A percentile compares a stretch with the other conserved stretches of the same genome.
These are phyloP conservation scores for Colostygia pectinataria DNA, from an alignment of 2,888 invertebrate species.

Conservation along the genomic window DNA sequence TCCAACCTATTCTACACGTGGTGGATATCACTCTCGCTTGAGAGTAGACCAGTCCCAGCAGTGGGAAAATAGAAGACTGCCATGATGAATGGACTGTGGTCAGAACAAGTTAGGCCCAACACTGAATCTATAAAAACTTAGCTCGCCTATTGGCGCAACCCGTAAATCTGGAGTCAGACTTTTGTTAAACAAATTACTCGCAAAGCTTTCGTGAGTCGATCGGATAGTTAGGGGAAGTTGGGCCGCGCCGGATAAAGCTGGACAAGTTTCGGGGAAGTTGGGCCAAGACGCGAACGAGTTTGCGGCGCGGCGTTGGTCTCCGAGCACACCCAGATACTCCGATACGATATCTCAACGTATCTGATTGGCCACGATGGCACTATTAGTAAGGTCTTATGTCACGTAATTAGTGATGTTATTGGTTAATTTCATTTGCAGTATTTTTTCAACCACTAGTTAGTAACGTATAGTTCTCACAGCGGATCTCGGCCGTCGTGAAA, in stretches of 20 bases:
- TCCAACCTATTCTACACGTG: too few species aligned
- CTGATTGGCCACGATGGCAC: too few species aligned
- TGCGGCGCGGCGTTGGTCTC: slow-evolving; percentile 47
- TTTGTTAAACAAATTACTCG: slow-evolving; percentile 69
- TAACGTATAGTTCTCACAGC: too few species aligned
- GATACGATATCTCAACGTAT: slow-evolving; percentile 8
- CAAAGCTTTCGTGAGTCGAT: slow-evolving; percentile 66
- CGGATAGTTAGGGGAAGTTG: slow-evolving; percentile 52
- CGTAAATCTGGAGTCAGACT: slow-evolving; percentile 51
- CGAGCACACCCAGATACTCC: neutral
- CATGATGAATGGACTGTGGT: neutral
- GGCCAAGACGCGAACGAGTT: slow-evolving; percentile 42
- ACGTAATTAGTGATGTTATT: too few species aligned
- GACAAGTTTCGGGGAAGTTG: slow-evolving; percentile 49
- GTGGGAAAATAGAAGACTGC: too few species aligned
- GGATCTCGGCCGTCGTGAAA: too few species aligned
- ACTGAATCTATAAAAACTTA: slow-evolving; percentile 18
- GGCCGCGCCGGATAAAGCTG: slow-evolving; percentile 51
- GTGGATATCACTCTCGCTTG: too few species aligned
- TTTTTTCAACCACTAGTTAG: too few species aligned
- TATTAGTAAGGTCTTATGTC: too few species aligned
- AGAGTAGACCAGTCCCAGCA: too few species aligned
- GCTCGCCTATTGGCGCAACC: slow-evolving; percentile 33
- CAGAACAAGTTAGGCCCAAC: slow-evolving; percentile 3
- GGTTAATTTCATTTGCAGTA: too few species aligned